Conservation (phyloP, 2,888 invertebrate genomes). For the Podotricha telesiphe region DNA sequence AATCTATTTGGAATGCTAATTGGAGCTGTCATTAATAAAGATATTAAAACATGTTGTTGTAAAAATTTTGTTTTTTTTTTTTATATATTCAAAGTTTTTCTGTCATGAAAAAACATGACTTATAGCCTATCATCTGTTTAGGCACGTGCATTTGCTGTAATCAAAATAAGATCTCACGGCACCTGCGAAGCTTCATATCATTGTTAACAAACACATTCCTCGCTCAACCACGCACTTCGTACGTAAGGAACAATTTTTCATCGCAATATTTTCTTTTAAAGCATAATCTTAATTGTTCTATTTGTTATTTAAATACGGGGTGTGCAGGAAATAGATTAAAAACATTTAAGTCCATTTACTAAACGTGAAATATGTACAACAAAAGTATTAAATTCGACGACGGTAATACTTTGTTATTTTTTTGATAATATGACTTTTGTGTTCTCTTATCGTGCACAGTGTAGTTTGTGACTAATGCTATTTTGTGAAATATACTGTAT, state of each 20-base stretch:
- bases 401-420: conserved; percentile 49
- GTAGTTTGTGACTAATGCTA: conserved; percentile 39
- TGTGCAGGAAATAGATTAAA: conserved; percentile 54
- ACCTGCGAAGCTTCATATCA: conserved; percentile 68
- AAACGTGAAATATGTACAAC: conserved; percentile 63
- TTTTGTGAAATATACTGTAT: conserved; percentile 33
- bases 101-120: conserved; percentile 18
- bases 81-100: neutral
- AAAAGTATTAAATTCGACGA: conserved; percentile 56
- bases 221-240: conserved; percentile 57
- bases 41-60: conserved; percentile 4
- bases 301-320: conserved; percentile 62
- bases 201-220: conserved; percentile 69
- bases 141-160: conserved; percentile 56
- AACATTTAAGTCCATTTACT: conserved; percentile 54
- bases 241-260: conserved; percentile 42
- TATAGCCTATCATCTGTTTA: conserved; percentile 48
- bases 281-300: conserved; percentile 55
- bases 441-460: conserved; percentile 35
- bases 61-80: conserved; percentile 6
- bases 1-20: conserved; percentile 13
- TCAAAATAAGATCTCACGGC: conserved; percentile 61
- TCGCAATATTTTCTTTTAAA: conserved; percentile 45
- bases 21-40: conserved; percentile 16
- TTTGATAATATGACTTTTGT: conserved; percentile 53